Evolutionary conservation across 2,797 vertebrate species (phyloP).

Genomic region (Peromyscus attwateri): DNA sequence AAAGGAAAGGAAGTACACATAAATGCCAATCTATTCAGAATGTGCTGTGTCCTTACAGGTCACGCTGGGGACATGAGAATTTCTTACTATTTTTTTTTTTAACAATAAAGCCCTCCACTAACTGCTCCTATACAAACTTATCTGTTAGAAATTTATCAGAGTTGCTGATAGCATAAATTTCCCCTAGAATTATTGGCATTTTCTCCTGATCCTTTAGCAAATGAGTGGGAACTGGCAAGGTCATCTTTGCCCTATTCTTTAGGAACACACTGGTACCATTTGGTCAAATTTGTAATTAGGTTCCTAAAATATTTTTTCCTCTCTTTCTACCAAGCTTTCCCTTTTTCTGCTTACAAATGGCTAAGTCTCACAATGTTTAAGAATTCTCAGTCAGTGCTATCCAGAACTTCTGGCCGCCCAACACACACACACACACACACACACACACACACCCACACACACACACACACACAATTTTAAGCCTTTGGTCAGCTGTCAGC

Average conservation of each 20-base stretch:
- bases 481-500: constrained; percentile 74
- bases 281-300: constrained; percentile 56
- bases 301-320: neutral
- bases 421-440: neutral
- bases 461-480: neutral
- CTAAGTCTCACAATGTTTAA: constrained; percentile 66
- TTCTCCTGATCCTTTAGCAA: constrained; percentile 29
- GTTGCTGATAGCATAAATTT: constrained; percentile 36
- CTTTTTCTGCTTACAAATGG: neutral
- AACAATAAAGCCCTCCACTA: neutral
- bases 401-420: neutral
- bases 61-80: neutral
- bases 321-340: neutral
- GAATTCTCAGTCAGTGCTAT: constrained; percentile 65
- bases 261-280: constrained; percentile 46
- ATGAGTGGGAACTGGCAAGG: constrained; percentile 67
- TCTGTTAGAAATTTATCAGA: constrained; percentile 50
- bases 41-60: neutral
- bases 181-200: constrained; percentile 68
- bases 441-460: constrained; percentile 33
- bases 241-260: constrained; percentile 74
- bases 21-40: neutral
- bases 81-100: neutral
- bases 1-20: neutral
- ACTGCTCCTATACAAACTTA: neutral